phyloP scores from a whole-genome alignment of 2,888 invertebrate genomes.

The Dusona sp. region DNA sequence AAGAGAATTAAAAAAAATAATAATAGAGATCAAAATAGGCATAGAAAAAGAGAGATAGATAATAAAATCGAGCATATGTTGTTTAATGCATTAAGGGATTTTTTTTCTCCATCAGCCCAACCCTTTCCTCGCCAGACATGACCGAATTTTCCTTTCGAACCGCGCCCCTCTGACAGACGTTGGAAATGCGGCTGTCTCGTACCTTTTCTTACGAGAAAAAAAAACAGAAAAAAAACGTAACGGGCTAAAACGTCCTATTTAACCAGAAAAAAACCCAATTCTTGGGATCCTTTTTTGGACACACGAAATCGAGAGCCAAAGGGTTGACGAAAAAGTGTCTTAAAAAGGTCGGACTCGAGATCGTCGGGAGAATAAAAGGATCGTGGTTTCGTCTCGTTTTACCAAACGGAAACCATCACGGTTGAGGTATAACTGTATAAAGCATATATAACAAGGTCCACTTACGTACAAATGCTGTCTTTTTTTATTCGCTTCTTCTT shows the following conservation, averaged over 20 bases:
- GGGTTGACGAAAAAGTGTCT: slow-evolving; percentile 35
- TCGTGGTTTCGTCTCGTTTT: background rate
- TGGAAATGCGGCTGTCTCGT: slow-evolving; percentile 48
- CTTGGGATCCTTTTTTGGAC: slow-evolving; percentile 10
- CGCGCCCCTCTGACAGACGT: slow-evolving; percentile 59
- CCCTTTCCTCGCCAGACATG: slow-evolving; percentile 43
- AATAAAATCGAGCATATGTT: slow-evolving; percentile 31
- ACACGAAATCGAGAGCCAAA: slow-evolving; percentile 43
- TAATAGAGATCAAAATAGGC: background rate
- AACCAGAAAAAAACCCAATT: slow-evolving; percentile 22
- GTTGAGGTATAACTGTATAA: background rate
- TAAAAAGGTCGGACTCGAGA: slow-evolving; percentile 14
- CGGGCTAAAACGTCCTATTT: background rate
- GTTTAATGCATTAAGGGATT: slow-evolving; percentile 3
- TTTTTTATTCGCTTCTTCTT: background rate
- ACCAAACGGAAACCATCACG: slow-evolving; percentile 7
- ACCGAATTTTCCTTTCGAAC: slow-evolving; percentile 47
- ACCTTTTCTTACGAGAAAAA: slow-evolving; percentile 31
- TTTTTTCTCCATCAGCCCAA: slow-evolving; percentile 5
- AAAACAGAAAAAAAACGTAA: slow-evolving; percentile 10
- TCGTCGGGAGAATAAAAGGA: slow-evolving; percentile 17
- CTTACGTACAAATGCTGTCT: slow-evolving; percentile 1
- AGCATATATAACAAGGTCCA: slow-evolving; percentile 11
- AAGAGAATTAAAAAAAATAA: background rate
- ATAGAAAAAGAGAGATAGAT: background rate